Evolutionary conservation across 2,113 vertebrate species (phyloP).

Genomic region (Bubo scandiacus): DNA sequence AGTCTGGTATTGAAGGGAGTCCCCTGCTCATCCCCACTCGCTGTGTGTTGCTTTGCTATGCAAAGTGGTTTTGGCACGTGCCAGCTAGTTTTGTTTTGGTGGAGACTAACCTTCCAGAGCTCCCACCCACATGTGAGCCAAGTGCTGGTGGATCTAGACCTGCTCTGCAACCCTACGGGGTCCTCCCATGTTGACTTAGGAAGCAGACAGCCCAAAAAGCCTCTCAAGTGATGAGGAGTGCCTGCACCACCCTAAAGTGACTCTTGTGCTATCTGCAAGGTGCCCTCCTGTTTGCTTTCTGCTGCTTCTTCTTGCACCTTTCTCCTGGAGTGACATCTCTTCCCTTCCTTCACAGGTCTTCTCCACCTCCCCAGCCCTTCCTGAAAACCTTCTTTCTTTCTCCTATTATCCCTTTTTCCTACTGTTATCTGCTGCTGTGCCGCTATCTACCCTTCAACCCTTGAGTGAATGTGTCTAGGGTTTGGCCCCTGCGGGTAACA

Average conservation of each 20-base stretch:
- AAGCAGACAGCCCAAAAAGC: background rate
- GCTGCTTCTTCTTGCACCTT: background rate
- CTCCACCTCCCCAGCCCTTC: background rate
- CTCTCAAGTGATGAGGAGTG: background rate
- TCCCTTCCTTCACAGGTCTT: background rate
- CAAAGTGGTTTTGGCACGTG: rapidly evolving
- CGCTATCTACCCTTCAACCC: background rate
- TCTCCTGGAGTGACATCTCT: background rate
- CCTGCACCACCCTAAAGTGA: too few relatives aligned
- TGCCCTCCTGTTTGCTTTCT: background rate
- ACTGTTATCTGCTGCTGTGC: background rate
- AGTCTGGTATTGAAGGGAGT: background rate
- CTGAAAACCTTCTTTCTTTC: background rate
- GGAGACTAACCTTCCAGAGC: background rate
- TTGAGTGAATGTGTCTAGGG: background rate
- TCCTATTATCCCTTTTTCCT: background rate
- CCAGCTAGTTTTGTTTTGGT: background rate
- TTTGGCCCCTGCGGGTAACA: background rate
- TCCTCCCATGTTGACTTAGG: rapidly evolving
- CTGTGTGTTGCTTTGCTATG: rapidly evolving
- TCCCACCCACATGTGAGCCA: background rate
- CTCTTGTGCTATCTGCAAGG: background rate
- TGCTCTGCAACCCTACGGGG: background rate
- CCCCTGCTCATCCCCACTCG: background rate
- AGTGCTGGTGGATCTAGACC: background rate